Base-by-base conservation (phyloP, 2,888 invertebrate genomes). In the Clistopyga incitator region DNA sequence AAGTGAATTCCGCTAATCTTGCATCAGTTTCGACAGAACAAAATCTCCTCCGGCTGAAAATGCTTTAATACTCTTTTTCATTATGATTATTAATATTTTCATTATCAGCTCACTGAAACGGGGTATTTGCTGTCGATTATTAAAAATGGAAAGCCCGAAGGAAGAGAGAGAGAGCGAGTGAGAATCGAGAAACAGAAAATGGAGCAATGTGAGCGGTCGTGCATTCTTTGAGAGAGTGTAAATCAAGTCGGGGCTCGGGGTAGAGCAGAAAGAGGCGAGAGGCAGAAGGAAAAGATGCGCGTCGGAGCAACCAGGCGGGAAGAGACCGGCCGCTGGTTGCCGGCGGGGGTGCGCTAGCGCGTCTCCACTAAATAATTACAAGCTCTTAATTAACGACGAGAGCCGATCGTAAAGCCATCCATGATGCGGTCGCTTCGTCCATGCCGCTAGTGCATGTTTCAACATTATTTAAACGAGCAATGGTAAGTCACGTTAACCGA, bases 321-420 rank as follows among this genome's bases (percentile, higher is more conserved):
- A 70, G 83, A 86, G 84, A 83, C 79, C 79, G 88, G 89, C 89
- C 88, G 82, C 79, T 76, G 82, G 89, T 88, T 91, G 92, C 91
- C 92, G 91, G 90, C 92, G 92, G 92, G 92, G 92, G 92, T 91
- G 92, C 92, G 91, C 91, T 90, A 91, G 90, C 90, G 91, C 91
- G 91, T 92, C 91, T 91, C 91, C 89, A 91, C 92, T 92, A 92
- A 92, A 92, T 92, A 92, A 92, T 92, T 92, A 92, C 92, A 92
- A 92, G 92, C 92, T 92, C 92, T 92, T 92, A 92, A 92, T 92
- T 92, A 92, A 92, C 92, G 92, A 91, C 90, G 91, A 91, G 92
- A 89, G 91, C 88, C 90, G 91, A 90, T 92, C 92, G 91, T 92
- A 92, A 92, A 92, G 90, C 92, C 92, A 92, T 92, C 91, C 91